Base-by-base conservation (phyloP, 2,888 invertebrate genomes). In the Catonia carolina region DNA sequence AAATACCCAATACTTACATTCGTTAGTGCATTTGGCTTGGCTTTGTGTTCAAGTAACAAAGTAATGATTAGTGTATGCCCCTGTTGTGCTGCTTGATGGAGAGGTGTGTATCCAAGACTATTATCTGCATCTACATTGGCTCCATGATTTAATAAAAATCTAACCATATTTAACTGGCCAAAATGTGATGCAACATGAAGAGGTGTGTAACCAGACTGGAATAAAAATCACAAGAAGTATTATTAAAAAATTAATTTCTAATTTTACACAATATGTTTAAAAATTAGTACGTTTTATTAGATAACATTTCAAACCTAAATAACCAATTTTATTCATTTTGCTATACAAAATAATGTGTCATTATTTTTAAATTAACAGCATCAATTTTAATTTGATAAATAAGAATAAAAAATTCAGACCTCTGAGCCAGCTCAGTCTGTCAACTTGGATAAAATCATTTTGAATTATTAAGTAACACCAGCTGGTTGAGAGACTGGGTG, bases 51-150 rank as follows among this genome's bases (percentile, higher is more conserved):
- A 64, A 99, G 77, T 37, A 99, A 78, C 52, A 96, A 78, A 68
- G 89, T 91, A 53, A 97, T 93, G 63, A 98, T 91, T 67, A 94
- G 82, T 1, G 95, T 92, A 74, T 99, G 98, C 0, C 97, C 97
- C 74, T 99, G 98, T 70, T 98, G 98, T 0, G 98, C 95, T 1
- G 98, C 98, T 72, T 98, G 97, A 77, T 99, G 98, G 12, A 99
- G 78, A 0, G 98, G 93, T 0, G 98, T 97, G 73, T 95, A 95
- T 47, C 90, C 90, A 56, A 86, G 82, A 7, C 81, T 79, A 1
- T 89, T 89, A 41, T 77, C 79, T 2, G 86, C 84, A 62, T 89
- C 85, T 51, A 97, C 90, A 66, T 89, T 86, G 1, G 96, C 96
- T 56, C 86, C 86, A 60, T 92, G 88, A 62, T 91, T 90, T 47